phyloP scores from a whole-genome alignment of 2,888 invertebrate species.

The Drosophila sordidula region DNA sequence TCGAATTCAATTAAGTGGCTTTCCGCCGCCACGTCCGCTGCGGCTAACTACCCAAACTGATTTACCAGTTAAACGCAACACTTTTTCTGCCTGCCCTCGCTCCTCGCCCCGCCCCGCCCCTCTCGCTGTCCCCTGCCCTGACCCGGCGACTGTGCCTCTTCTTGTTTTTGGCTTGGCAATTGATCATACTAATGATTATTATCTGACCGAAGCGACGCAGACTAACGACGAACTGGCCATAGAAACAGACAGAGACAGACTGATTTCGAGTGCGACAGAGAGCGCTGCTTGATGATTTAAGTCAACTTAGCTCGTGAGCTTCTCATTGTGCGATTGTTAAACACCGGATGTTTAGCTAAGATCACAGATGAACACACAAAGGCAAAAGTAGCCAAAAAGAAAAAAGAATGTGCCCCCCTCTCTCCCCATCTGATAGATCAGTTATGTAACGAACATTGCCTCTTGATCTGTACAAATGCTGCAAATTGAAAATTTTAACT shows the following conservation, averaged over 20 bases:
- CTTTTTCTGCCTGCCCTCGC: conserved; percentile 55
- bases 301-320: conserved; percentile 62
- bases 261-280: conserved; percentile 1
- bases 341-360: conserved; percentile 71
- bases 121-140: too few species aligned
- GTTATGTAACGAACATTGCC: not conserved
- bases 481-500: not conserved
- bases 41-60: conserved; percentile 58
- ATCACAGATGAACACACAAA: conserved; percentile 42
- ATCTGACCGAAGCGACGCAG: conserved; percentile 52
- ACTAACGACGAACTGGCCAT: conserved; percentile 43
- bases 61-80: conserved; percentile 79
- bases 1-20: conserved; percentile 79
- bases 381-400: conserved; percentile 18
- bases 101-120: not conserved
- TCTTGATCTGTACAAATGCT: not conserved
- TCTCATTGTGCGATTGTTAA: conserved; percentile 73
- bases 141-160: not conserved
- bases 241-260: not conserved
- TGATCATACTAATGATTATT: conserved; percentile 78
- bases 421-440: not conserved
- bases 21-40: conserved; percentile 75
- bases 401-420: not conserved
- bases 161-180: conserved; percentile 49
- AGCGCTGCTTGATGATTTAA: conserved; percentile 66